Evolutionary conservation across 2,888 invertebrate genomes (phyloP).

Genomic region (Sphaeridia pumilis): DNA sequence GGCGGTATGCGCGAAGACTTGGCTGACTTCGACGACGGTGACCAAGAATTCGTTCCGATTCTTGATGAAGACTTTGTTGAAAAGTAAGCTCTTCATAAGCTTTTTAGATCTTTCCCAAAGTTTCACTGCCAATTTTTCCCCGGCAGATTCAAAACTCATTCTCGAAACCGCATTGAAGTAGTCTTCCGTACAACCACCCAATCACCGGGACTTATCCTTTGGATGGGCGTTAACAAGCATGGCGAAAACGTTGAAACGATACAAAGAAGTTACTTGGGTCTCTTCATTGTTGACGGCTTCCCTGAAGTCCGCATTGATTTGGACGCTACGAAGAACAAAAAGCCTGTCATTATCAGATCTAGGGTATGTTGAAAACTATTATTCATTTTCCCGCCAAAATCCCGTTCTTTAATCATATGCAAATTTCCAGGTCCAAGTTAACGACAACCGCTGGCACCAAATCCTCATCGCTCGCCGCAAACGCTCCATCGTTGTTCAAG

Average conservation of each 20-base stretch:
- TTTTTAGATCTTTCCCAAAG: too few species aligned
- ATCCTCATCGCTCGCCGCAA: constrained; percentile 57
- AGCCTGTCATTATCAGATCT: constrained; percentile 42
- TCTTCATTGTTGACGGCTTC: constrained; percentile 57
- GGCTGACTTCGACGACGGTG: constrained; percentile 36
- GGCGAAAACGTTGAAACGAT: constrained; percentile 44
- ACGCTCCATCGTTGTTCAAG: constrained; percentile 55
- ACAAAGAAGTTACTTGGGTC: constrained; percentile 55
- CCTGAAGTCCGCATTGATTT: constrained; percentile 59
- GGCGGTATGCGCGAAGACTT: constrained; percentile 36
- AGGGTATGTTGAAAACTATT: too few species aligned
- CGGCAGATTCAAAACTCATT: constrained; percentile 47
- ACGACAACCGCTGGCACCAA: constrained; percentile 61
- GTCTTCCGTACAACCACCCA: constrained; percentile 54
- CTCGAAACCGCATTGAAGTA: constrained; percentile 60
- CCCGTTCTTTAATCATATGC: too few species aligned
- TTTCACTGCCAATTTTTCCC: too few species aligned
- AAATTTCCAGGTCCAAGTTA: constrained; percentile 48
- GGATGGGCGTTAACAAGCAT: constrained; percentile 49
- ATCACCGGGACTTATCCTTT: constrained; percentile 57
- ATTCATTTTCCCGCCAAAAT: too few species aligned
- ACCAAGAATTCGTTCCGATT: constrained; percentile 9
- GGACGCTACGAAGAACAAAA: constrained; percentile 45
- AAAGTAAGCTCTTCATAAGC: too few species aligned
- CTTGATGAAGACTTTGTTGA: constrained; percentile 1